Conservation (phyloP, 2,113 vertebrate genomes). For the Petaurus breviceps region DNA sequence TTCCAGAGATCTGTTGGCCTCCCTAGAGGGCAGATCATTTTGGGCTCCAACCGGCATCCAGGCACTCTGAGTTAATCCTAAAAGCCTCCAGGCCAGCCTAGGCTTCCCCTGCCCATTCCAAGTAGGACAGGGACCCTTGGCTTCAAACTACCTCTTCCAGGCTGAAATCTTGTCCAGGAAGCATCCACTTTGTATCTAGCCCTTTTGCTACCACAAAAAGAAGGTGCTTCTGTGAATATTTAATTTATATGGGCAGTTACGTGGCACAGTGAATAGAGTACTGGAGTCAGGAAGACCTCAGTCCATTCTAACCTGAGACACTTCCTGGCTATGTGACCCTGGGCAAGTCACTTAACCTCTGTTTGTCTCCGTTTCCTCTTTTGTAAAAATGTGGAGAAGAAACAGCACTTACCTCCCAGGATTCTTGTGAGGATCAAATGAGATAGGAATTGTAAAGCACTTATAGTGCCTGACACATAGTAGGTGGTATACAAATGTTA, state of each 20-base stretch:
- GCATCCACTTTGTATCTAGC: neutral
- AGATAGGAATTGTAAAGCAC: neutral
- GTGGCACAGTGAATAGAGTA: too few species aligned
- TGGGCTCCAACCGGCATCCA: too few species aligned
- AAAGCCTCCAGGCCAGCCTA: neutral
- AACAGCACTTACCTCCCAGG: neutral
- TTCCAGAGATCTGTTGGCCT: too few species aligned
- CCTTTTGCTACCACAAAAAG: neutral
- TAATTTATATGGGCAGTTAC: neutral
- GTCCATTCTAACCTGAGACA: neutral
- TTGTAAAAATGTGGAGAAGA: neutral
- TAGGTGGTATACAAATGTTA: neutral
- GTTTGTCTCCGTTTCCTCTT: neutral
- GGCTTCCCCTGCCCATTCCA: neutral
- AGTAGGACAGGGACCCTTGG: neutral
- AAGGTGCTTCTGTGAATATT: neutral
- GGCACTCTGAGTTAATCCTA: too few species aligned
- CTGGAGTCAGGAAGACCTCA: neutral
- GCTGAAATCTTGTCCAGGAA: neutral
- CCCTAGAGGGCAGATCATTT: too few species aligned
- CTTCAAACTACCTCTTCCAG: neutral
- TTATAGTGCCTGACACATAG: neutral
- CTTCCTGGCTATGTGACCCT: neutral
- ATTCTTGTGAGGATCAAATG: neutral
- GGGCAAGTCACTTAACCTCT: neutral